phyloP scores from a whole-genome alignment of 2,113 vertebrate species.

The Dipodomys ordii region DNA sequence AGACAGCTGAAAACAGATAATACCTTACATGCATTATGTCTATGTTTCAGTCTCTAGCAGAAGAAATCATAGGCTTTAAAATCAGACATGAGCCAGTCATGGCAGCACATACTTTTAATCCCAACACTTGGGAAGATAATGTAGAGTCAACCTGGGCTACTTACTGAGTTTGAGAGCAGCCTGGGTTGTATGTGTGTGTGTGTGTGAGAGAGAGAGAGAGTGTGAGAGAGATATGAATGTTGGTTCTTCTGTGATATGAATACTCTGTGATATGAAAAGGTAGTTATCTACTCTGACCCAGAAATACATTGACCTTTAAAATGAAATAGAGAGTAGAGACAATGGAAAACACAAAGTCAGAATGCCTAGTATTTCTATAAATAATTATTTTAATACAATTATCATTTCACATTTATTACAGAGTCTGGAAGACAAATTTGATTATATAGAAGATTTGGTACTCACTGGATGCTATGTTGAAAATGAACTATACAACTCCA shows the following conservation, averaged over 20 bases:
- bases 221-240: background rate
- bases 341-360: conserved; percentile 39
- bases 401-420: background rate
- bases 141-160: too few relatives aligned
- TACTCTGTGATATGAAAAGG: background rate
- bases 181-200: too few relatives aligned
- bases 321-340: conserved; percentile 47
- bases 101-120: background rate
- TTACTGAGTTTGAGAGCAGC: too few relatives aligned
- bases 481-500: too few relatives aligned
- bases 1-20: background rate
- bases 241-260: background rate
- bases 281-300: background rate
- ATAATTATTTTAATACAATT: conserved; percentile 53
- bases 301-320: background rate
- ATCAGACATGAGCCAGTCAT: background rate
- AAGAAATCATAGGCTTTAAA: background rate
- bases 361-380: conserved; percentile 39
- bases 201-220: too few relatives aligned
- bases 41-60: background rate
- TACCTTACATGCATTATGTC: conserved; percentile 22
- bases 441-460: too few relatives aligned
- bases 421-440: background rate
- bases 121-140: too few relatives aligned
- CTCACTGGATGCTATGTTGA: too few relatives aligned